Evolutionary conservation across 1,140 invertebrate species (phyloP).

Genomic region (Drosophila erecta): DNA sequence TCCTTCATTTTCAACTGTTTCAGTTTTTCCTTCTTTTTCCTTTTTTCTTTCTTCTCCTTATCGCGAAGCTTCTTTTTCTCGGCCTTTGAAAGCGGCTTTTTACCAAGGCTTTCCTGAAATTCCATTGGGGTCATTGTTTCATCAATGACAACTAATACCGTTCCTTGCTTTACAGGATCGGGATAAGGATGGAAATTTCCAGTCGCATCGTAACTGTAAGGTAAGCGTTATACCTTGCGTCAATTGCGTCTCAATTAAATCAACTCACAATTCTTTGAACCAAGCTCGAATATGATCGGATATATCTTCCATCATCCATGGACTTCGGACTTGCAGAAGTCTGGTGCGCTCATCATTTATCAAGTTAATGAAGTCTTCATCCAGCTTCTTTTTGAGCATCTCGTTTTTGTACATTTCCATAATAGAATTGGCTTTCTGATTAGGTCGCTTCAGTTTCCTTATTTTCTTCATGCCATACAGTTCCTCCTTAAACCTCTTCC

Average conservation of each 20-base stretch:
- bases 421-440: slow-evolving; percentile 43
- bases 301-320: slow-evolving; percentile 89
- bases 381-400: slow-evolving; percentile 63
- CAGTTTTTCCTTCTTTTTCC: slow-evolving; percentile 57
- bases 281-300: slow-evolving; percentile 89
- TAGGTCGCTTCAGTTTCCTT: slow-evolving; percentile 62
- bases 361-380: slow-evolving; percentile 85
- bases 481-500: slow-evolving; percentile 80
- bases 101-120: slow-evolving; percentile 80
- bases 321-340: slow-evolving; percentile 86
- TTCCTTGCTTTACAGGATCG: slow-evolving; percentile 85
- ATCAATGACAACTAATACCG: slow-evolving; percentile 85
- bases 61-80: slow-evolving; percentile 61
- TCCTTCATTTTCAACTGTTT: slow-evolving; percentile 68
- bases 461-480: slow-evolving; percentile 84
- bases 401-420: slow-evolving; percentile 85
- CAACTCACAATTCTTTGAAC: slow-evolving; percentile 87
- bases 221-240: neutral
- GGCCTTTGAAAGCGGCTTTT: slow-evolving; percentile 76
- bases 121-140: slow-evolving; percentile 86
- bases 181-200: slow-evolving; percentile 86
- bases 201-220: slow-evolving; percentile 84
- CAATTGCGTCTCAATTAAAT: neutral
- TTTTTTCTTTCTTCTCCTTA: slow-evolving; percentile 67
- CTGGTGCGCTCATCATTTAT: slow-evolving; percentile 86